Conservation (phyloP, 2,888 invertebrate species). For the Catocala fraxini region DNA sequence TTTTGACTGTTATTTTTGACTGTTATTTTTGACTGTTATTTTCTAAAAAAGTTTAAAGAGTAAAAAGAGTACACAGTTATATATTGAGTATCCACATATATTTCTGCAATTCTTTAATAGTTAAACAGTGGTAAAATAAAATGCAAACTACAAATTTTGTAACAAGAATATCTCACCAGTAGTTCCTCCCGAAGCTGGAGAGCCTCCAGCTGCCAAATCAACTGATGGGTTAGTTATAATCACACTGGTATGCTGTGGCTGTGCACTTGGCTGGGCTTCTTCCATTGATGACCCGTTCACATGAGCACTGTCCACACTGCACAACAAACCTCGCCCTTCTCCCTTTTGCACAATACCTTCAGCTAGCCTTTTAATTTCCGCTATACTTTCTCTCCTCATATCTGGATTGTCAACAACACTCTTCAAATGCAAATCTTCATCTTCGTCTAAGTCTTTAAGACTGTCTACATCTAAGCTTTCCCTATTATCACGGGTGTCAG, state of each 20-base stretch:
- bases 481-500: constrained; percentile 86
- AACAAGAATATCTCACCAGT: constrained; percentile 64
- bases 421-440: constrained; percentile 74
- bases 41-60: no score
- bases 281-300: constrained; percentile 74
- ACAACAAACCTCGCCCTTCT: constrained; percentile 76
- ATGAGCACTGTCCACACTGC: constrained; percentile 82
- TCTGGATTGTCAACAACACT: constrained; percentile 83
- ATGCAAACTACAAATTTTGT: no score
- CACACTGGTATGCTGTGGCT: constrained; percentile 88
- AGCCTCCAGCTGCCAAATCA: constrained; percentile 86
- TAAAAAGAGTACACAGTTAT: no score
- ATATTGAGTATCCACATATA: no score
- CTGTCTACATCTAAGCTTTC: constrained; percentile 73
- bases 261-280: constrained; percentile 66
- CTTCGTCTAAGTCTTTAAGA: constrained; percentile 84
- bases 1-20: no score
- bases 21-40: no score
- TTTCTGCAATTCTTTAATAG: no score
- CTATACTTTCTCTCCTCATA: constrained; percentile 81
- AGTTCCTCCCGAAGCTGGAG: constrained; percentile 79
- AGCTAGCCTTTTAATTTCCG: constrained; percentile 81
- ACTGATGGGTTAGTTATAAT: constrained; percentile 92
- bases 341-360: constrained; percentile 85
- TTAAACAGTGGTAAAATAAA: no score